Evolutionary conservation across 2,888 invertebrate genomes (phyloP), one percentile per base, ranked within the genome.

Genomic region (Megaustenia siamemsis): DNA sequence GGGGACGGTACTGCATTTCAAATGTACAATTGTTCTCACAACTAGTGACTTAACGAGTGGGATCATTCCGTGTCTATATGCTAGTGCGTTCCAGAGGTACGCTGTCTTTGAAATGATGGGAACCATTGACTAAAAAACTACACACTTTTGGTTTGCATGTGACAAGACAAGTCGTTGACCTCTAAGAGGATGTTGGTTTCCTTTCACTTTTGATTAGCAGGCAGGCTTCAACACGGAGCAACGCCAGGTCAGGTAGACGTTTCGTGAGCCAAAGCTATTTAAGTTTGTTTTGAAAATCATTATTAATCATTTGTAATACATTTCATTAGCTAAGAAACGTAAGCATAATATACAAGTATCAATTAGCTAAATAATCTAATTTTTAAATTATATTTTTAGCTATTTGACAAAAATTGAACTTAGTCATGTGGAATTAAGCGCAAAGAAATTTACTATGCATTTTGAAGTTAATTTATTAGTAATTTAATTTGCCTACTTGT

Each of bases 231-330:
- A 2, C 12, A 12, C 45, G 45, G 40, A n/a, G 10, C 1, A 40
- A 43, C n/a, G 35, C 43, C 6, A 43, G n/a, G 63, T 63, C 63
- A 63, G 28, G 28, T 63, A 43, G 71, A 43, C 71, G 45, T 43
- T 71, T 43, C n/a, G 15, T 43, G 28, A 71, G 71, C 71, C 71
- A 71, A 71, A 71, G 45, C 6, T 45, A 21, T 40, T 21, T 40
- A 12, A 3, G 12, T 69, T 40, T 69, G 8, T 69, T 35, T 40
- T 40, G 18, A 49, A n/a, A n/a, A 24, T 56, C 24, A n/a, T 24
- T 56, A 1, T 18, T 56, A 21, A 18, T 12, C 24, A 24, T 56
- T 5, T 18, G 4, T 24, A 56, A 18, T 56, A 12, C 5, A 18
- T 56, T 56, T 56, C 6, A 56, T 18, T 5, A 56, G 4, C n/a